Evolutionary conservation across 2,113 vertebrate species (phyloP).

Genomic region (Archilochus colubris): DNA sequence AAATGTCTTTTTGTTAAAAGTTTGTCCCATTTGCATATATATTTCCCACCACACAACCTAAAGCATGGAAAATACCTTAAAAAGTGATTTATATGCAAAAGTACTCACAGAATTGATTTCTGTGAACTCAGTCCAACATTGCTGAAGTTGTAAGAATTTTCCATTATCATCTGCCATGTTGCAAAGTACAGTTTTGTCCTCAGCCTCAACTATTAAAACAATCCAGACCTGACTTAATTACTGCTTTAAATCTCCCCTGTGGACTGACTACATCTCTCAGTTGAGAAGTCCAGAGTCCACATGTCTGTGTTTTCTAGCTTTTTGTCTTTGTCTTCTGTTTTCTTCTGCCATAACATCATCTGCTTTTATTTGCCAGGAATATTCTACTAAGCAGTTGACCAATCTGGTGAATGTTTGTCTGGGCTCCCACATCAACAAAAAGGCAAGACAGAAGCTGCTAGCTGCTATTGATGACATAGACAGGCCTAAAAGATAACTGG

Average conservation of each 20-base stretch:
- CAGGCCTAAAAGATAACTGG: constrained; percentile 92
- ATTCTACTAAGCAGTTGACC: constrained; percentile 95
- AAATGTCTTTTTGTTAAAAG: neutral
- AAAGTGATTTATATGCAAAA: neutral
- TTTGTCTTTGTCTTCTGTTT: neutral
- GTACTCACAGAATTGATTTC: neutral
- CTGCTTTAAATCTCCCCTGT: neutral
- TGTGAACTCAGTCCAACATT: neutral
- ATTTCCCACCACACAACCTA: neutral
- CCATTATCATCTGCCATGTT: neutral
- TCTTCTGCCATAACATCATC: neutral
- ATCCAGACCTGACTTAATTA: neutral
- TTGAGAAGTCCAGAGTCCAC: neutral
- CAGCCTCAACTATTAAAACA: neutral
- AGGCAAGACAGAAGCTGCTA: constrained; percentile 94
- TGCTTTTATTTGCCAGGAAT: constrained; percentile 85
- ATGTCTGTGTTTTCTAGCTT: neutral
- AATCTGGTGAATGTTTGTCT: constrained; percentile 97
- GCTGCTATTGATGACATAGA: constrained; percentile 96
- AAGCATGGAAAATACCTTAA: constrained; percentile 38
- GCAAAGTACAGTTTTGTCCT: neutral
- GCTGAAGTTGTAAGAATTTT: constrained; percentile 4
- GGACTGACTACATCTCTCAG: neutral
- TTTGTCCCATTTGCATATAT: neutral
- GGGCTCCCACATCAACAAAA: constrained; percentile 98